Base-by-base conservation (phyloP, 1,140 invertebrate genomes). In the Hypothenemus hampei region DNA sequence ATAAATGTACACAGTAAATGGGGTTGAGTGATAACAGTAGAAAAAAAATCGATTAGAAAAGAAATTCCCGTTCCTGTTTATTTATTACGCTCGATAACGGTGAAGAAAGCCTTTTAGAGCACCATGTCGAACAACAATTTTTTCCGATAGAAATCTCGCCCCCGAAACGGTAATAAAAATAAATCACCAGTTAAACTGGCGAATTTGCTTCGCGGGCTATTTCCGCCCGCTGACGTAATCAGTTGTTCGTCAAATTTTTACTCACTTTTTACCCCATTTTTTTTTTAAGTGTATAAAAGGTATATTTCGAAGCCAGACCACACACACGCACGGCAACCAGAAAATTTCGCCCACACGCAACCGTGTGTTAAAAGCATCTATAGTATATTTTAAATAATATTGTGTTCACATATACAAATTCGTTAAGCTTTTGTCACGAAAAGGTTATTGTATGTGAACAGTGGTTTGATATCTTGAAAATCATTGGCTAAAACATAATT, bases 221-320 rank as follows among this genome's bases (percentile, higher is more conserved):
- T 56, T 56, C 53, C 53, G 43, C 33, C 41, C 10, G 21, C 13
- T 56, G 53, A 56, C 53, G 53, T 47, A 56, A 56, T 56, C 53
- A 29, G 46, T 40, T 40, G 53, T 56, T 56, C 53, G 53, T 56
- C 53, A 56, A 56, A 56, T 56, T 56, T 56, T 48, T 56, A 47
- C 53, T 56, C 53, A 56, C 53, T 56, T 55, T 47, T 47, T 39
- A n/a, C n/a, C n/a, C 53, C 53, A 51, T 55, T 56, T 56, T 56
- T 45, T n/a, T n/a, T n/a, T n/a, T n/a, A n/a, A n/a, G n/a, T n/a
- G n/a, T n/a, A n/a, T n/a, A n/a, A n/a, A 45, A 53, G 46, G 51
- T 54, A 31, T 46, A 54, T 45, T 46, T 45, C 46, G 24, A 21
- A 54, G 46, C 23, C 36, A 31, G 41, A 20, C 10, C 10, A 3